Percentiles rank a stretch among this genome's conserved stretches.
These are phyloP conservation scores for Microdon myrmicae DNA, from an alignment of 2,888 invertebrate genomes.

Conservation along the genomic window DNA sequence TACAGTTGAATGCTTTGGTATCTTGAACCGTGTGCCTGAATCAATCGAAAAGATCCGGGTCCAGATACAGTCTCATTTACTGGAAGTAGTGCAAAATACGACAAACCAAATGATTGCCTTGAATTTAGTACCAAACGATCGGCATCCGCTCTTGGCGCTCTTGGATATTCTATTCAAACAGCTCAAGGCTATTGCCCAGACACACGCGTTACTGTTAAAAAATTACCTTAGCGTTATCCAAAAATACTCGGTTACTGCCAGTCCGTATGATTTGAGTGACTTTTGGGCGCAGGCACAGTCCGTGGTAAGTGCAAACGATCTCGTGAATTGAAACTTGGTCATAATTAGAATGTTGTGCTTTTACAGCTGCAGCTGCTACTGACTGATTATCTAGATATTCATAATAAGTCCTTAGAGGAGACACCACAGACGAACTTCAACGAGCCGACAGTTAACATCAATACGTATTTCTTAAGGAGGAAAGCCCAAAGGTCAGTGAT, in stretches of 20 bases:
- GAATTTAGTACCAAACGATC: slow-evolving; percentile 62
- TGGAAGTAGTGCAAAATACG: slow-evolving; percentile 81
- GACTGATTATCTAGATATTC: slow-evolving; percentile 88
- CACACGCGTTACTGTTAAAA: slow-evolving; percentile 77
- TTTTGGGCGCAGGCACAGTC: slow-evolving; percentile 92
- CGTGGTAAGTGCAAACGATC: slow-evolving; percentile 72
- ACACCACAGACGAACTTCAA: slow-evolving; percentile 67
- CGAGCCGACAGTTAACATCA: slow-evolving; percentile 67
- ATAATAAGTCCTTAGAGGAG: slow-evolving; percentile 76
- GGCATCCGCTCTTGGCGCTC: slow-evolving; percentile 71
- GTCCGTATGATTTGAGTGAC: slow-evolving; percentile 76
- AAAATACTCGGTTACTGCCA: slow-evolving; percentile 68
- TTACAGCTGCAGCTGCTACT: slow-evolving; percentile 83
- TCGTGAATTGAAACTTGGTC: background rate
- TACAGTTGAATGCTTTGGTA: slow-evolving; percentile 85
- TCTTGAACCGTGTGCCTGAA: slow-evolving; percentile 84
- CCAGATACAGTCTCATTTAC: slow-evolving; percentile 83
- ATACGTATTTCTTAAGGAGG: slow-evolving; percentile 67
- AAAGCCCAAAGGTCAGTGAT: slow-evolving; percentile 62
- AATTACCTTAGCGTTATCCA: slow-evolving; percentile 73
- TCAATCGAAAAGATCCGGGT: slow-evolving; percentile 86
- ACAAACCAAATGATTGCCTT: slow-evolving; percentile 78
- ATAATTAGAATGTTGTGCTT: background rate
- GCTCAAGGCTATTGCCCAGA: slow-evolving; percentile 82
- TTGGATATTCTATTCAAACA: slow-evolving; percentile 82